Percentiles rank a stretch among this genome's conserved stretches.
These are phyloP conservation scores for Sebastes hubbsi DNA, from an alignment of 2,797 vertebrate genomes.

Conservation along the genomic window DNA sequence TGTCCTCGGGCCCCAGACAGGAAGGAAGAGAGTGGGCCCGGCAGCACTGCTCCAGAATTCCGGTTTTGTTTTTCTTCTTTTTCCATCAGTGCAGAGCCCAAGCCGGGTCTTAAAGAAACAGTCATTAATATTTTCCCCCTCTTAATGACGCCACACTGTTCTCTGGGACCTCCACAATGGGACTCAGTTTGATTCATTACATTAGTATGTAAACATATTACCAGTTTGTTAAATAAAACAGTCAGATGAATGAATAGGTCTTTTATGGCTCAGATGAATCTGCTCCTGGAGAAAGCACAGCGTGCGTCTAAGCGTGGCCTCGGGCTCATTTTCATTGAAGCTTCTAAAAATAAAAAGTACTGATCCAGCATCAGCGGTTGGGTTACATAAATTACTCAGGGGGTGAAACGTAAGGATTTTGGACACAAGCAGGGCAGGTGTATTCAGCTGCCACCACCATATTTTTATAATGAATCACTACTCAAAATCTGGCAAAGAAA, in stretches of 20 bases:
- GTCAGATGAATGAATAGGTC: constrained; percentile 14
- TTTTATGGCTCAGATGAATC: constrained; percentile 8
- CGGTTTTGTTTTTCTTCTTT: constrained; percentile 79
- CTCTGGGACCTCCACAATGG: constrained; percentile 24
- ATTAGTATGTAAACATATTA: constrained; percentile 34
- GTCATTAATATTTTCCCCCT: constrained; percentile 62
- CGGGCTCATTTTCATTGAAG: constrained; percentile 54
- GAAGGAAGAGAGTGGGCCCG: constrained; percentile 86
- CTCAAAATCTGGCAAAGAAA: constrained; percentile 34
- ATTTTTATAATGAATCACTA: constrained; percentile 31
- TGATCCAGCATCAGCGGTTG: constrained; percentile 38
- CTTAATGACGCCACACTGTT: constrained; percentile 44
- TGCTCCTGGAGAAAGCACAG: constrained; percentile 33
- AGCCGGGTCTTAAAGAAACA: constrained; percentile 74
- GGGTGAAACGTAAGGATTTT: constrained; percentile 47
- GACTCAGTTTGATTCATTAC: constrained; percentile 31
- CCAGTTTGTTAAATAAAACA: constrained; percentile 15
- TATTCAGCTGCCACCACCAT: constrained; percentile 21
- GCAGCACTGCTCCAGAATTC: constrained; percentile 81
- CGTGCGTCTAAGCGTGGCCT: constrained; percentile 8
- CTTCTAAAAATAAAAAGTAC: constrained; percentile 63
- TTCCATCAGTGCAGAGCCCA: constrained; percentile 68
- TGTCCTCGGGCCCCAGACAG: constrained; percentile 81
- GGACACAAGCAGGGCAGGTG: background rate
- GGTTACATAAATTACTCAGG: constrained; percentile 43